Conservation (phyloP, 2,113 vertebrate species). For the Perognathus longimembris region DNA sequence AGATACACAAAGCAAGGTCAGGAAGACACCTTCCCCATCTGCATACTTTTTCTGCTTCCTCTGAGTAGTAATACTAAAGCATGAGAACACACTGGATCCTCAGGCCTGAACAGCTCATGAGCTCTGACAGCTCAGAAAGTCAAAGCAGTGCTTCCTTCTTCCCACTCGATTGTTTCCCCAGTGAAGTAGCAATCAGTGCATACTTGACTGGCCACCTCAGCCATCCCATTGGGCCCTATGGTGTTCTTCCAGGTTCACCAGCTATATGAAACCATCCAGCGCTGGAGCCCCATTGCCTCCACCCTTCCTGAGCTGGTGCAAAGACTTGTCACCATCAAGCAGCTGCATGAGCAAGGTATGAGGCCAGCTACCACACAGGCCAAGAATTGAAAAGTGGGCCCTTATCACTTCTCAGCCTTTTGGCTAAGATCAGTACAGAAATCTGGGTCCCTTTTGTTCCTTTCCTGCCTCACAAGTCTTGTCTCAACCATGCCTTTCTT, state of each 20-base stretch:
- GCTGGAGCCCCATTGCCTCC: slow-evolving; percentile 93
- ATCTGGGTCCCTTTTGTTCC: background rate
- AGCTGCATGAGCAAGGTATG: slow-evolving; percentile 95
- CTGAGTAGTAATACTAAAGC: background rate
- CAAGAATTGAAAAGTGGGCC: background rate
- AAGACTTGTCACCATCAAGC: slow-evolving; percentile 92
- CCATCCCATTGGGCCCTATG: background rate
- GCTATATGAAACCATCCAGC: slow-evolving; percentile 93
- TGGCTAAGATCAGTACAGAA: too few relatives aligned
- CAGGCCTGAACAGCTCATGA: background rate
- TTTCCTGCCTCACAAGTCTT: background rate
- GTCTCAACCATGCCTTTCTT: background rate
- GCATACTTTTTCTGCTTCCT: background rate
- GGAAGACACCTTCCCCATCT: slow-evolving; percentile 14
- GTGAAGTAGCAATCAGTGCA: background rate
- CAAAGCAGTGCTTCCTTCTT: background rate
- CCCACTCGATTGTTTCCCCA: background rate
- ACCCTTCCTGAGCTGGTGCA: slow-evolving; percentile 94
- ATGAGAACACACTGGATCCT: background rate
- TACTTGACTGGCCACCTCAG: background rate
- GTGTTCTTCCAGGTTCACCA: slow-evolving; percentile 89
- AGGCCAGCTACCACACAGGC: background rate
- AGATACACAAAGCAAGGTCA: slow-evolving; percentile 96
- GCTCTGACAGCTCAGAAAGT: background rate
- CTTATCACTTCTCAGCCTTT: background rate